Percentiles rank a stretch among this genome's conserved stretches.
Conservation (phyloP, 1,140 invertebrate species). For the fruit fly (Drosophila melanogaster) region DNA sequence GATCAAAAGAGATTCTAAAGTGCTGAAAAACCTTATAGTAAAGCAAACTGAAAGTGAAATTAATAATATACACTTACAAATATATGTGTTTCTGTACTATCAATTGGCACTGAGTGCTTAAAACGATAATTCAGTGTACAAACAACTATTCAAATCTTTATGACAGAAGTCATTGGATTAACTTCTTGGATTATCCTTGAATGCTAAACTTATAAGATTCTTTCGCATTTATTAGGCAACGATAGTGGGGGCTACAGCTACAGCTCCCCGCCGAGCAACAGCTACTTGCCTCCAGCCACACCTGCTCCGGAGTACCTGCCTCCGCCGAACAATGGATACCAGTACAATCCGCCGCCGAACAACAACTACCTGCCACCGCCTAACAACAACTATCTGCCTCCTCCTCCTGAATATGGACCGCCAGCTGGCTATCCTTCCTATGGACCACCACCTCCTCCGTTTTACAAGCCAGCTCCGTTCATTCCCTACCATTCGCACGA, state of each 20-base stretch:
- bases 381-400: constrained; percentile 79
- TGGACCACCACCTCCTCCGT: constrained; percentile 40
- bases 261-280: constrained; percentile 31
- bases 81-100: too few relatives aligned
- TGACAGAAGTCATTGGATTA: too few relatives aligned
- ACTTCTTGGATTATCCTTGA: too few relatives aligned
- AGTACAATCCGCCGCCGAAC: constrained; percentile 64
- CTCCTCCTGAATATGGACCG: constrained; percentile 67
- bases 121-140: too few relatives aligned
- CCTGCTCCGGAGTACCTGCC: constrained; percentile 26
- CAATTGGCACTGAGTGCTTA: too few relatives aligned
- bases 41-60: too few relatives aligned
- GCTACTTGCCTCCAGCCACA: constrained; percentile 22
- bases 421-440: constrained; percentile 58
- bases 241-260: constrained; percentile 28
- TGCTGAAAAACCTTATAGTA: too few relatives aligned
- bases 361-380: constrained; percentile 79
- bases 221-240: constrained; percentile 11
- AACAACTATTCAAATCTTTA: too few relatives aligned
- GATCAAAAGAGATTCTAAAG: neutral
- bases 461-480: constrained; percentile 85
- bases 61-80: too few relatives aligned
- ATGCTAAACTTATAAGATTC: too few relatives aligned
- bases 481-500: constrained; percentile 82
- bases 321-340: constrained; percentile 55